Base-by-base conservation (phyloP, 2,797 vertebrate species). In the Myioborus melanocephalus region DNA sequence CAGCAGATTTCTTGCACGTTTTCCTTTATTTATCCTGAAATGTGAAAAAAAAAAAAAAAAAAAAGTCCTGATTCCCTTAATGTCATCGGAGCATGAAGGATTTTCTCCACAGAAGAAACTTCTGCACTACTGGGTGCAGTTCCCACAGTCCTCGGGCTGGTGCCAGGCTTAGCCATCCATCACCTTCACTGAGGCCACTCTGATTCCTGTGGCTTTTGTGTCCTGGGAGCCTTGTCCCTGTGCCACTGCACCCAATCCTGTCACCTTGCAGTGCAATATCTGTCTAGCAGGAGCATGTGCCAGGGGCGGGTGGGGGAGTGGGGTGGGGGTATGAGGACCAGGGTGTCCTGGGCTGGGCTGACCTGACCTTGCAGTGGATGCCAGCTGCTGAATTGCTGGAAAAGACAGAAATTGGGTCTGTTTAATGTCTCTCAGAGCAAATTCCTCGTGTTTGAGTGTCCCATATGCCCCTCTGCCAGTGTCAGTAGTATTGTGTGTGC, bases 301-400 rank as follows among this genome's bases (percentile, higher is more conserved):
- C 1, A 0, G 28, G 35, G 6, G 3, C 0, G 0, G 22, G 7
- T 0, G 30, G 8, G 8, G 39, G 9, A 37, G 7, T 22, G 17
- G 49, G 8, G 3, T 6, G n/a, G 56, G 13, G 17, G 1, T 9
- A 13, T 14, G 53, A 44, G 43, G 30, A 79, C 35, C 32, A 9
- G 3, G 2, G 26, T 43, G 8, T 17, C 35, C n/a, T 19, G 39
- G 1, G 28, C 43, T 66, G 39, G 35, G 6, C 49, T 44, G 39
- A 30, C 3, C 35, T n/a, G 35, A 46, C 1, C 44, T 46, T 41
- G 41, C 16, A 34, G 64, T 8, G 18, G 26, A 35, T 59, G 39
- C 50, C 10, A 12, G 22, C 35, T 11, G 39, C 61, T 27, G 55
- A 72, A 69, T 22, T 55, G 50, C 65, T 66, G 86, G 41, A 46